A percentile compares a stretch with the other conserved stretches of the same genome.
phyloP scores from a whole-genome alignment of 1,140 invertebrate species.

The Spodoptera litura region DNA sequence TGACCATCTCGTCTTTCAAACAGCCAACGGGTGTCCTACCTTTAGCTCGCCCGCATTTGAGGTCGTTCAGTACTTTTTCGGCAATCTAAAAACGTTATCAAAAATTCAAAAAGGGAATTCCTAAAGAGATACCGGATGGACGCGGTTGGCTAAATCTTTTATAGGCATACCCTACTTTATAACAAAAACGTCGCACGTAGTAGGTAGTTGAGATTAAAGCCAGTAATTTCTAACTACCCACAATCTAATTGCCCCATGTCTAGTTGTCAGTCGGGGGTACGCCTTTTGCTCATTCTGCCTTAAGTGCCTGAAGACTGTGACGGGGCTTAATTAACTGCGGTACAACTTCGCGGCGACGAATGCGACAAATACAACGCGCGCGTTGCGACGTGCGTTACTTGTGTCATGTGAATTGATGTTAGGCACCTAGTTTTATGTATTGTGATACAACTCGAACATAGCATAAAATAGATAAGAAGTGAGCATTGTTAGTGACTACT shows the following conservation, averaged over 20 bases:
- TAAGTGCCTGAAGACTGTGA: slow-evolving; percentile 43
- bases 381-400: slow-evolving; percentile 17
- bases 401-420: slow-evolving; percentile 4
- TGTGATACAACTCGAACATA: no score
- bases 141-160: slow-evolving; percentile 7
- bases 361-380: slow-evolving; percentile 12
- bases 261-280: slow-evolving; percentile 33
- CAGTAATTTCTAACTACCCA: slow-evolving; percentile 35
- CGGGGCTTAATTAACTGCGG: slow-evolving; percentile 43
- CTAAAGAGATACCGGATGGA: slow-evolving; percentile 2
- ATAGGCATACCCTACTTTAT: slow-evolving; percentile 7
- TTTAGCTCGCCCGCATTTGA: neutral
- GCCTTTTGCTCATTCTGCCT: slow-evolving; percentile 44
- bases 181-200: slow-evolving; percentile 18
- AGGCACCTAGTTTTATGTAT: neutral
- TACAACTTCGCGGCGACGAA: slow-evolving; percentile 17
- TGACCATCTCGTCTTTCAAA: slow-evolving; percentile 10
- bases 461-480: no score
- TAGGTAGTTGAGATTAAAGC: slow-evolving; percentile 30
- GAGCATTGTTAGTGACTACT: no score
- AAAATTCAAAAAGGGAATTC: slow-evolving; percentile 29
- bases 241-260: slow-evolving; percentile 46
- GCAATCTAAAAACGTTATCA: slow-evolving; percentile 9
- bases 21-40: slow-evolving; percentile 4
- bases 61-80: neutral